Evolutionary conservation across 2,888 invertebrate genomes (phyloP), one percentile per base, ranked within the genome.

Genomic region (Dynastes tityus): DNA sequence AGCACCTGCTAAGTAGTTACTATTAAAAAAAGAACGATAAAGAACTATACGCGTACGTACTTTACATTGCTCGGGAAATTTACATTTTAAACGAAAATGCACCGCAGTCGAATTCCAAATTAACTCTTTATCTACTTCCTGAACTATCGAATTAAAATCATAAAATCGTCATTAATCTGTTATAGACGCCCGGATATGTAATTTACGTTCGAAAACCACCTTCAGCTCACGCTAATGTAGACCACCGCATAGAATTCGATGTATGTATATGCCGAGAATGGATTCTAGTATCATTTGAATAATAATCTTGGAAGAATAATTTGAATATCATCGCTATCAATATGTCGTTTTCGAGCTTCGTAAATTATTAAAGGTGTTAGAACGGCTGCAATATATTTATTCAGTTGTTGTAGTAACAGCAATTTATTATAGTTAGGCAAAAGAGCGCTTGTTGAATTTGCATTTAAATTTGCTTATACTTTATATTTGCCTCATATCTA

Each of bases 31-130:
- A 11, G 16, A 22, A 61, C 32, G 16, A 40, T 40, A 55, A 58
- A 27, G 16, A 58, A 22, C 11, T 58, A 2, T n/a, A 55, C 55
- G 58, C 45, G 45, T 45, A 67, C 45, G 13, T 45, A 22, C 22
- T 27, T 45, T 40, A 40, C 40, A 73, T 37, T 37, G 40, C 51
- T 58, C 16, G 22, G 16, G 58, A 73, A 73, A 73, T 73, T 73
- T 73, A 73, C 73, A 73, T 73, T 73, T 73, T 73, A 73, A 73
- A 73, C 73, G 73, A 73, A 73, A 73, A 73, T 27, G 73, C 73
- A 37, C 58, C 37, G 40, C 8, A 73, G 58, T 16, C n/a, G 73
- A 58, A 73, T 73, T 58, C 58, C 40, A 73, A 73, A 73, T 73
- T 73, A 73, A 73, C 73, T 37, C 71, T 71, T 58, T 73, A 73